phyloP scores from a whole-genome alignment of 2,888 invertebrate genomes.

The Nephrotoma appendiculata region DNA sequence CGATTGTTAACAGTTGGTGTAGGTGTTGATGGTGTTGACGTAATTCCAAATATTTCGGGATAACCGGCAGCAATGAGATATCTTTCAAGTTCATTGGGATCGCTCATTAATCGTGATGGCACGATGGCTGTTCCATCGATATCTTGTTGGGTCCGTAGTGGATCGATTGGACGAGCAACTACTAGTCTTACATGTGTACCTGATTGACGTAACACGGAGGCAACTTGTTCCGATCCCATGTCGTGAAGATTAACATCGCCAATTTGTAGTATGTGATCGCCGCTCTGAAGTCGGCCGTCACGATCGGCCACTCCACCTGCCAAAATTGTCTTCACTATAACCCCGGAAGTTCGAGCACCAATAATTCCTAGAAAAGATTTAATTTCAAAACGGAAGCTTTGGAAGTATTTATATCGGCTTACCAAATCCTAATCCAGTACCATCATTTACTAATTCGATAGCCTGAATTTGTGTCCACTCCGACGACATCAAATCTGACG shows the following conservation, averaged over 20 bases:
- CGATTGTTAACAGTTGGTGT: slow-evolving; percentile 32
- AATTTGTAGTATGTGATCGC: slow-evolving; percentile 95
- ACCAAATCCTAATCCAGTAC: slow-evolving; percentile 90
- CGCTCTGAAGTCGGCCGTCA: slow-evolving; percentile 91
- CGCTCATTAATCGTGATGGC: slow-evolving; percentile 60
- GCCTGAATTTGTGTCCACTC: slow-evolving; percentile 97
- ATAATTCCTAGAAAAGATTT: slow-evolving; percentile 51
- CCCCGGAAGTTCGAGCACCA: slow-evolving; percentile 92
- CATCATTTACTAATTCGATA: slow-evolving; percentile 94
- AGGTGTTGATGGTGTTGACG: slow-evolving; percentile 33
- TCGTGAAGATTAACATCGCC: slow-evolving; percentile 83
- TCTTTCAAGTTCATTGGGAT: slow-evolving; percentile 73
- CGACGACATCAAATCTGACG: slow-evolving; percentile 60
- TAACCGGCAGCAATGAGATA: slow-evolving; percentile 74
- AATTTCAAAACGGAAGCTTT: slow-evolving; percentile 16
- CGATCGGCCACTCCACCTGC: slow-evolving; percentile 96
- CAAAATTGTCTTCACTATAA: slow-evolving; percentile 97
- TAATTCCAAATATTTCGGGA: slow-evolving; percentile 55
- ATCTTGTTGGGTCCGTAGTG: slow-evolving; percentile 37
- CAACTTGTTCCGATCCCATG: slow-evolving; percentile 97
- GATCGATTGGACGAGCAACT: slow-evolving; percentile 83
- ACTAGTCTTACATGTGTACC: slow-evolving; percentile 90
- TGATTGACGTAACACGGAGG: slow-evolving; percentile 86
- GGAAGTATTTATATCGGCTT: background rate
- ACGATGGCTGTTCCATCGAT: slow-evolving; percentile 46